Evolutionary conservation across 2,113 vertebrate species (phyloP).

Genomic region (Callocephalon fimbriatum): DNA sequence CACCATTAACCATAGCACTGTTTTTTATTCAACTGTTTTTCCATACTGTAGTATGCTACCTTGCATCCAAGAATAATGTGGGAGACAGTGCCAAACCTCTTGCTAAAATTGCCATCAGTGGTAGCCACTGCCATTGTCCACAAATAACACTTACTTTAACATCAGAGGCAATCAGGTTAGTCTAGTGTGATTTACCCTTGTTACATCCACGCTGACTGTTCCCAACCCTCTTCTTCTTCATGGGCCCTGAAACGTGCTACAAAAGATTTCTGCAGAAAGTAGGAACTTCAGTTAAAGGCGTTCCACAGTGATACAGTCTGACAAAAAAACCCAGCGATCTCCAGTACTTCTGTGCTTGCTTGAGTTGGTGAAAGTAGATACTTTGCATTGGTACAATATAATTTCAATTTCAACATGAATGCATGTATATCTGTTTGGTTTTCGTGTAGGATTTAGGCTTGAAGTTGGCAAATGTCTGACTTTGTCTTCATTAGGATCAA

Average conservation of each 20-base stretch:
- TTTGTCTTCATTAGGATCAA: neutral
- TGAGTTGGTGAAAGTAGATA: neutral
- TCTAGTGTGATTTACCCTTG: neutral
- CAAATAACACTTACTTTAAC: neutral
- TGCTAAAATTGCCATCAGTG: neutral
- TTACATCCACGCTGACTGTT: neutral
- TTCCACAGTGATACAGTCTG: neutral
- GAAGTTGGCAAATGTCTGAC: neutral
- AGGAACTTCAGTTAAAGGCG: neutral
- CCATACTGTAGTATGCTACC: neutral
- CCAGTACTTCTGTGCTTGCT: neutral
- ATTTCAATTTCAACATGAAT: neutral
- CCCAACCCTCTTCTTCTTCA: neutral
- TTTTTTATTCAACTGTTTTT: neutral
- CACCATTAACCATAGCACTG: neutral
- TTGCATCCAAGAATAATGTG: neutral
- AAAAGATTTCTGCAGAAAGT: neutral
- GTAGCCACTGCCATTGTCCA: neutral
- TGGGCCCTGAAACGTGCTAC: neutral
- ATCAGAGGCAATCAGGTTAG: neutral
- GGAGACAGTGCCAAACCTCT: neutral
- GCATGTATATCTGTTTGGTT: neutral
- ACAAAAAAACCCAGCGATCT: neutral
- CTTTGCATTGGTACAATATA: neutral
- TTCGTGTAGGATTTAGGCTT: neutral